Conservation (phyloP, 92 coral and sea anemone species). For the Ricordea florida region DNA sequence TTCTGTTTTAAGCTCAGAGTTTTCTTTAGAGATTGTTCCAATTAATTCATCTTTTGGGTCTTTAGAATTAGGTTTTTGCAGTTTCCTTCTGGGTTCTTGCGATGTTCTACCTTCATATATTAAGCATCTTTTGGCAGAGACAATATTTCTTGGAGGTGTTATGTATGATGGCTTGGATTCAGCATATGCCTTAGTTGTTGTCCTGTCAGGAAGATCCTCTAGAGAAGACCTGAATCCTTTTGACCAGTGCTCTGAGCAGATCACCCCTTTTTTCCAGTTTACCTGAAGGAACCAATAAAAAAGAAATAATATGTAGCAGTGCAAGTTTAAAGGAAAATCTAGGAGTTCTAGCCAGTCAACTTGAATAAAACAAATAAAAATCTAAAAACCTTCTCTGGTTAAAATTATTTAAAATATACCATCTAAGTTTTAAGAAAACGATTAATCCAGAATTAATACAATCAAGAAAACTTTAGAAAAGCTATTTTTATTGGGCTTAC, state of each 20-base stretch:
- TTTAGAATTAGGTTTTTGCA: background rate
- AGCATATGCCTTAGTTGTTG: too few relatives aligned
- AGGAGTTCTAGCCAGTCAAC: too few relatives aligned
- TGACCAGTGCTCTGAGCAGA: constrained; percentile 36
- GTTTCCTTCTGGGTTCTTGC: constrained; percentile 5
- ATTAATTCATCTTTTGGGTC: constrained; percentile 41
- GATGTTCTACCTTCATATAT: background rate
- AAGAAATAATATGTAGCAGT: constrained; percentile 1
- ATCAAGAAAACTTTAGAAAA: constrained; percentile 12
- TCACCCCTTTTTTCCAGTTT: constrained; percentile 1
- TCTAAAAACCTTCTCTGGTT: too few relatives aligned
- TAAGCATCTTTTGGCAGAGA: background rate
- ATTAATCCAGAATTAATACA: too few relatives aligned
- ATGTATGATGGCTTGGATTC: too few relatives aligned
- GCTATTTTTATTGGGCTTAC: constrained; percentile 18
- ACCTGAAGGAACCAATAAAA: background rate
- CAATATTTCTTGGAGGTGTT: too few relatives aligned
- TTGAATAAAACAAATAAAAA: too few relatives aligned
- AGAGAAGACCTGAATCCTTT: constrained; percentile 4
- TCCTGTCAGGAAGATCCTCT: background rate
- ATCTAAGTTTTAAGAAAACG: too few relatives aligned
- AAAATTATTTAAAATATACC: too few relatives aligned
- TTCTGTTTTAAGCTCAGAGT: constrained; percentile 18
- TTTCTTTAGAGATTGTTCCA: constrained; percentile 19
- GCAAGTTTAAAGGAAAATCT: too few relatives aligned